Evolutionary conservation across 1,140 invertebrate genomes (phyloP).

Genomic region (Drosophila navojoa): DNA sequence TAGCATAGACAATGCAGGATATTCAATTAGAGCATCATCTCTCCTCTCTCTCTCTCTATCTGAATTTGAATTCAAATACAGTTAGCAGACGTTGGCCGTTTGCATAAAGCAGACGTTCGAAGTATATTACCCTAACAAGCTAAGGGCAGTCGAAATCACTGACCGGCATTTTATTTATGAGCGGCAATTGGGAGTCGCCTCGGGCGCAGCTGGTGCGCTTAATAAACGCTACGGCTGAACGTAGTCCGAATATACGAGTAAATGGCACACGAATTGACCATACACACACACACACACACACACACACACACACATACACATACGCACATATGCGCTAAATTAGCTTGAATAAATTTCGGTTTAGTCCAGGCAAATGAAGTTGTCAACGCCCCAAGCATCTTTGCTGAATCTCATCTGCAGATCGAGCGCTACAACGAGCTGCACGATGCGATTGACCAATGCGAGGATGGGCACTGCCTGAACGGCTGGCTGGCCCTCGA

Average conservation of each 20-base stretch:
- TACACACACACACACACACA: constrained; percentile 41
- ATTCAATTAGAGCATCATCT: no score
- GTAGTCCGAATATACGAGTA: constrained; percentile 12
- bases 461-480: constrained; percentile 82
- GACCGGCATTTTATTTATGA: constrained; percentile 76
- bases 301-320: constrained; percentile 18
- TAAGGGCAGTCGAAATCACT: constrained; percentile 57
- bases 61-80: background rate
- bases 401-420: constrained; percentile 32
- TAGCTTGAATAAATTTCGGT: constrained; percentile 69
- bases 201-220: constrained; percentile 70
- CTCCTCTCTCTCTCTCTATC: no score
- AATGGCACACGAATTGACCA: constrained; percentile 27
- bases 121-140: constrained; percentile 15
- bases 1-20: no score
- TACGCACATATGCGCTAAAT: constrained; percentile 58
- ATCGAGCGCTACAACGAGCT: constrained; percentile 80
- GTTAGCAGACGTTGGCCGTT: background rate
- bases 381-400: constrained; percentile 42
- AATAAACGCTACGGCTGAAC: constrained; percentile 55
- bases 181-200: constrained; percentile 69
- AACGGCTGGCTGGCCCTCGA: constrained; percentile 89
- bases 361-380: constrained; percentile 51
- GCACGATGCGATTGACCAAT: constrained; percentile 74
- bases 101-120: background rate